These are phyloP conservation scores for Scaptomyza cyrtandrae DNA, from an alignment of 2,888 invertebrate species.

Conservation along the genomic window DNA sequence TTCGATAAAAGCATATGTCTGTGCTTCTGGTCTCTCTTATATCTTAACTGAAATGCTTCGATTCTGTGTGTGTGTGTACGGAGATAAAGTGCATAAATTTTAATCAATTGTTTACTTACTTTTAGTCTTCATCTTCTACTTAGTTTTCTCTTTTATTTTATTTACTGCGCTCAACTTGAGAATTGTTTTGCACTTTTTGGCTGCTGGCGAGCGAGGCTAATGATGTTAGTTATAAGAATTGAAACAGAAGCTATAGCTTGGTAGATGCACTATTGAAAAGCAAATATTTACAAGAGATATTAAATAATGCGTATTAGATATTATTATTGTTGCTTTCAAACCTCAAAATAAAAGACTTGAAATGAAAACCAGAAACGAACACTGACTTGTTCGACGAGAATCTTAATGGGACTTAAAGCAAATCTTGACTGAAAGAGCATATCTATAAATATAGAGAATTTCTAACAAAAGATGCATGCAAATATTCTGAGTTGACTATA, in stretches of 20 bases:
- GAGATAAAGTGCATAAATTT: constrained; percentile 70
- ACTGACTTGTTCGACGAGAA: background rate
- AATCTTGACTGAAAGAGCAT: background rate
- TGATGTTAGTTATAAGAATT: constrained; percentile 10
- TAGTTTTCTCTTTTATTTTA: constrained; percentile 54
- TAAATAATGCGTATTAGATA: no score
- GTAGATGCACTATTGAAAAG: background rate
- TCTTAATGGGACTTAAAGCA: background rate
- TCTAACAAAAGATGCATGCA: background rate
- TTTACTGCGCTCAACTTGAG: constrained; percentile 61
- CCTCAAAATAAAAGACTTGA: background rate
- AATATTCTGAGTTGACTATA: constrained; percentile 4
- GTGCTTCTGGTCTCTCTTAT: constrained; percentile 33
- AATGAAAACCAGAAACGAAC: background rate
- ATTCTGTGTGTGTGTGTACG: constrained; percentile 31
- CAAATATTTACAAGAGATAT: background rate
- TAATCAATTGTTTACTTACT: constrained; percentile 78
- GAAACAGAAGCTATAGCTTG: background rate
- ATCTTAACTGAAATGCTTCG: constrained; percentile 51
- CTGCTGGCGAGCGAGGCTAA: constrained; percentile 16
- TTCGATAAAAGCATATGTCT: constrained; percentile 53
- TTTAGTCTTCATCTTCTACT: constrained; percentile 49
- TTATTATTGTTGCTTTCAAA: background rate
- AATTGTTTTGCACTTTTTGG: constrained; percentile 36
- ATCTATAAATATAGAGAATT: background rate